phyloP scores from a whole-genome alignment of 2,113 vertebrate species.

The Ophiodon elongatus region DNA sequence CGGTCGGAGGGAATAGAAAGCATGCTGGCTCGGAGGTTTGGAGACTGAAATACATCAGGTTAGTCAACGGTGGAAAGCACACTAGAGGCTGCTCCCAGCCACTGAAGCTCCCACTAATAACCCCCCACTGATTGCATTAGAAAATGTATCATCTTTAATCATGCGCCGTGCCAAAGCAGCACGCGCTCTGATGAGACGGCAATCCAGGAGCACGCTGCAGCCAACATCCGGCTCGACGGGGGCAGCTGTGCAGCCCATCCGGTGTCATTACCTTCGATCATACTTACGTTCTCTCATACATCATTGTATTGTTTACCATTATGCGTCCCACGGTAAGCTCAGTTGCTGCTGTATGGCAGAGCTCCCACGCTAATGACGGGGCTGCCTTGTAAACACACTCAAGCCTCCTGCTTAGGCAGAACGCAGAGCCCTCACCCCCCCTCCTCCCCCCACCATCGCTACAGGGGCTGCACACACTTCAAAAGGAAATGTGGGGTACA shows the following conservation, averaged over 20 bases:
- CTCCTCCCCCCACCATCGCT: not conserved
- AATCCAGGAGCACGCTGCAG: conserved; percentile 1
- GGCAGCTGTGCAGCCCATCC: conserved; percentile 39
- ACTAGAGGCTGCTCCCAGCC: conserved; percentile 50
- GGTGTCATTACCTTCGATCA: conserved; percentile 57
- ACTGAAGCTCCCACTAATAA: conserved; percentile 63
- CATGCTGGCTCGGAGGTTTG: conserved; percentile 9
- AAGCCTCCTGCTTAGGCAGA: conserved; percentile 43
- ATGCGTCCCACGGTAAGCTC: conserved; percentile 46
- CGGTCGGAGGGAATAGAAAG: not conserved
- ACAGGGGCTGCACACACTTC: conserved; percentile 48
- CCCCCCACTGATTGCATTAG: conserved; percentile 66
- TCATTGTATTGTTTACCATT: conserved; percentile 67
- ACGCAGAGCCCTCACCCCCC: too few species aligned
- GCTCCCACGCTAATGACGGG: conserved; percentile 60
- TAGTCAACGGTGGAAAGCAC: conserved; percentile 54
- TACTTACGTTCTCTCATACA: conserved; percentile 49
- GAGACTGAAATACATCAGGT: conserved; percentile 48
- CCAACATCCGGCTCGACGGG: conserved; percentile 11
- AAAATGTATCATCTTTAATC: conserved; percentile 74
- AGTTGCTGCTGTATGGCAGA: conserved; percentile 35
- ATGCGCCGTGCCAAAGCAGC: conserved; percentile 47
- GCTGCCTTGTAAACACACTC: conserved; percentile 46
- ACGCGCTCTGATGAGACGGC: conserved; percentile 11
- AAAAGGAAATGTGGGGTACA: conserved; percentile 64